Evolutionary conservation across 2,113 vertebrate genomes (phyloP), one percentile per base, ranked within the genome.

Genomic region (Urocolius indicus): DNA sequence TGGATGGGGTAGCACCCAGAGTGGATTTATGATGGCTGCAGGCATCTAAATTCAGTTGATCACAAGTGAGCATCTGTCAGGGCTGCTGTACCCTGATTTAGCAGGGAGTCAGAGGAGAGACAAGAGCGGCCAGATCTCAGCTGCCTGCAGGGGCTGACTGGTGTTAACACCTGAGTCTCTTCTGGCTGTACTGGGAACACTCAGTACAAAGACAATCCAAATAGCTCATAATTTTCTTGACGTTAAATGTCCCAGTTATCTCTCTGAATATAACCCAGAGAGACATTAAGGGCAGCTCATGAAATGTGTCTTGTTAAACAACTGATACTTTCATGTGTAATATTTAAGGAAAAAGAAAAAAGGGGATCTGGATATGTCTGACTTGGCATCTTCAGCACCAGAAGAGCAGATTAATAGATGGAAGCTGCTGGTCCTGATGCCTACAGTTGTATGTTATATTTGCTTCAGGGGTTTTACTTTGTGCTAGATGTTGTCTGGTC

Each of bases 131-230:
- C 84, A 41, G 17, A 13, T 15, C 5, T 5, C 59, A 87, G 59
- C 27, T 89, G 57, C 34, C 58, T 79, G 45, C 1, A 5, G 59
- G 38, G 48, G 13, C 22, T 59, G 43, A 10, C 20, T 1, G 2
- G 17, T 26, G 29, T 43, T 82, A 74, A 74, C 38, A 57, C 30
- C 38, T 72, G 34, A 9, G 16, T 57, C 16, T 63, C 10, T 36
- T 62, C 38, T 82, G 45, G 9, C 38, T 93, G 11, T 30, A 21
- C 1, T 62, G 61, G 36, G 32, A 93, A 5, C 4, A 5, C 10
- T 84, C 34, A 41, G 2, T 4, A 26, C 0, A 1, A 85, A 81
- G 24, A 6, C 24, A 89, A 67, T 41, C 13, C 1, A 0, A 58
- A 59, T 2, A 67, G 27, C 19, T 87, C 30, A 43, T 63, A 0